Evolutionary conservation across 2,888 invertebrate species (phyloP), one percentile per base, ranked within the genome.

Genomic region (Cheilosia urbana): DNA sequence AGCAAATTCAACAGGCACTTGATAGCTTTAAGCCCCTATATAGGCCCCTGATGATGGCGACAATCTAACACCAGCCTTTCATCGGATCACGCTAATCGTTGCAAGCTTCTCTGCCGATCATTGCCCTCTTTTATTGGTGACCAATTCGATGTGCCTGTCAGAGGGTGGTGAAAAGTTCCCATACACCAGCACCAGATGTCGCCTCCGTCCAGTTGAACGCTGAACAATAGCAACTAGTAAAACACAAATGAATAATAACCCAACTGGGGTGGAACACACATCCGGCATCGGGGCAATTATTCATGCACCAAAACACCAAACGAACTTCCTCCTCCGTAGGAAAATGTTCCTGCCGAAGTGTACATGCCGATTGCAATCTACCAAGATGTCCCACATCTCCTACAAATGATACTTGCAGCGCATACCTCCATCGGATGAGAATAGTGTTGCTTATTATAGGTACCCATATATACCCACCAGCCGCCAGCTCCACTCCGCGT

Each of bases 361-460:
- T 30, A 17, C 40, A 34, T 37, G 30, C 34, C 45, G 71, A 77
- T 72, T 60, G 68, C 66, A 62, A 83, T 83, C 72, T 62, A 45
- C 62, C 42, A 63, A 72, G 58, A 78, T 83, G 82, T 83, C 82
- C 72, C 82, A 78, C 82, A 78, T 78, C 72, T 72, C 47, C 72
- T 83, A 68, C 66, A 76, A 58, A 66, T 63, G 53, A 63, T 63
- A 45, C 63, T 53, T 63, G 73, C 58, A 71, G 40, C 49, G 60
- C 76, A 69, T 77, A 66, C 57, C 58, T 34, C 72, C 21, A 55
- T 73, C 68, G 45, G 40, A 68, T 63, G 60, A 66, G 73, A 80
- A 66, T 73, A 73, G 53, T 73, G 60, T 62, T 72, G 51, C 30
- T 72, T 72, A 72, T 55, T 30, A 73, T 73, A 73, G 63, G 55